Evolutionary conservation across 2,888 invertebrate genomes (phyloP), one percentile per base, ranked within the genome.

Genomic region (Ctenicera cuprea): DNA sequence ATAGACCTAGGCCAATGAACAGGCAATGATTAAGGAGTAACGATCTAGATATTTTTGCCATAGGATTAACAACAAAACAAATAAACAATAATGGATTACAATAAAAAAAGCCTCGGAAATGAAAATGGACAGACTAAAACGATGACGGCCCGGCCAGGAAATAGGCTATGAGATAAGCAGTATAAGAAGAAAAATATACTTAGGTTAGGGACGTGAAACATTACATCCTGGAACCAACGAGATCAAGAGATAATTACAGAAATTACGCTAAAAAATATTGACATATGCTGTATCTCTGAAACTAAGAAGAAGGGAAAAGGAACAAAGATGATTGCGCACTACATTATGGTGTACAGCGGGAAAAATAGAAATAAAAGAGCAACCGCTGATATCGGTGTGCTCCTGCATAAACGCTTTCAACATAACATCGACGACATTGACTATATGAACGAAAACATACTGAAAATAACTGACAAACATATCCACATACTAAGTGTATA

Each of bases 181-280:
- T 18, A 57, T 57, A 57, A 57, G 33, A 57, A n/a, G n/a, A n/a
- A n/a, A n/a, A n/a, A n/a, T n/a, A n/a, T n/a, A n/a, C n/a, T n/a
- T n/a, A n/a, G n/a, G 30, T 7, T 57, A 57, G 30, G 54, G 12
- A 57, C 54, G 14, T 57, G 33, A 30, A 57, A 57, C 54, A 57
- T 30, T 30, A 57, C 12, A 30, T 57, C 54, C 9, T 57, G 12
- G 12, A 57, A 30, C 33, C 26, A n/a, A n/a, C n/a, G n/a, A n/a
- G n/a, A n/a, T n/a, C n/a, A n/a, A n/a, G n/a, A n/a, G n/a, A n/a
- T n/a, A n/a, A n/a, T n/a, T n/a, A n/a, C n/a, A n/a, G n/a, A n/a
- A n/a, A n/a, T n/a, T n/a, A n/a, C n/a, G n/a, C n/a, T n/a, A n/a
- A n/a, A n/a, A n/a, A n/a, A n/a, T n/a, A n/a, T n/a, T n/a, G n/a